A percentile compares a stretch with the other conserved stretches of the same genome.
Conservation (phyloP, 2,888 invertebrate genomes). For the Caenorhabditis plicata region DNA sequence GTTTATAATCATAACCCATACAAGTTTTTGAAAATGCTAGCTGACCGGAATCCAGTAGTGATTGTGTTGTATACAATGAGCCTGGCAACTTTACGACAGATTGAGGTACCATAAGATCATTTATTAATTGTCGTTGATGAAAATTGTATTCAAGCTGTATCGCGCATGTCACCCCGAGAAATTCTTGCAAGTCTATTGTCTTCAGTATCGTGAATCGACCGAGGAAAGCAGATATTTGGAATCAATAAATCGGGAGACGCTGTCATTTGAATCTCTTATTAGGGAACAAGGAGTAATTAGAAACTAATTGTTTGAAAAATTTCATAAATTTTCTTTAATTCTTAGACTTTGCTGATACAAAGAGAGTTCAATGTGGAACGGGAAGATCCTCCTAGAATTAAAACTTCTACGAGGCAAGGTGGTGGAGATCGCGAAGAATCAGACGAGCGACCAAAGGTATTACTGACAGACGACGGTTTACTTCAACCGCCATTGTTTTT, state of each 20-base stretch:
- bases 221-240: conserved; percentile 81
- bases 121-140: background rate
- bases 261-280: conserved; percentile 88
- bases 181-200: conserved; percentile 77
- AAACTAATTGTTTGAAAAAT: too few relatives aligned
- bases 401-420: conserved; percentile 70
- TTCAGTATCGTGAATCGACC: conserved; percentile 86
- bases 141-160: conserved; percentile 71
- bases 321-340: too few relatives aligned
- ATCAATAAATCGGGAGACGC: conserved; percentile 81
- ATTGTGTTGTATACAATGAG: conserved; percentile 88
- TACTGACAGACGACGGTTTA: background rate
- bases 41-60: conserved; percentile 74
- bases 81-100: conserved; percentile 82
- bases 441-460: conserved; percentile 33
- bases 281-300: conserved; percentile 81
- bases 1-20: too few relatives aligned
- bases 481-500: conserved; percentile 7
- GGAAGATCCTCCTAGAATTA: conserved; percentile 50
- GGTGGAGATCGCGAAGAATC: conserved; percentile 19
- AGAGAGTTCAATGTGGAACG: conserved; percentile 56
- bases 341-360: conserved; percentile 59
- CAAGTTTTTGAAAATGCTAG: conserved; percentile 67
- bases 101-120: conserved; percentile 74
- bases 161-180: conserved; percentile 68